Base-by-base conservation (phyloP, 1,140 invertebrate genomes). In the Drosophila pandora region DNA sequence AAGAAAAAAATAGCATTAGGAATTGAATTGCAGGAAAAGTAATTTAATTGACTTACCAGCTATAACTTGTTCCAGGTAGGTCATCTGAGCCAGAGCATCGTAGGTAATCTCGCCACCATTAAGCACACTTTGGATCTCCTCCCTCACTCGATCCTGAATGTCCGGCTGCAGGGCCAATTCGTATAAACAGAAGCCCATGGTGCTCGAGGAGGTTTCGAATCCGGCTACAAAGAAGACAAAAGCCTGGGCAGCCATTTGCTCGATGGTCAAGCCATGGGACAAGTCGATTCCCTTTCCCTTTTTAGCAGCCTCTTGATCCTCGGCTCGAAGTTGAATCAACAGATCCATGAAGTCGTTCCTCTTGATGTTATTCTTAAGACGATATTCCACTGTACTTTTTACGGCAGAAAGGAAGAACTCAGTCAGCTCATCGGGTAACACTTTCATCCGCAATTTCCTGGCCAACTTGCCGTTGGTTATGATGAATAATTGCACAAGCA, bases 131-230 rank as follows among this genome's bases (percentile, higher is more conserved):
- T 91, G 69, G 3, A 94, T 92, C 87, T 94, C 93, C 3, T 91
- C 59, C 12, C 93, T 87, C 1, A 93, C 32, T 61, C 92, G 93
- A 0, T 83, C 28, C 64, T 94, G 93, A 2, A 93, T 76, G 2
- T 93, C 91, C 7, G 64, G 90, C 69, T 94, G 80, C 1, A 68
- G 34, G 0, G 90, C 88, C 48, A 91, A 45, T 47, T 91, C 84
- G 61, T 93, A 94, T 0, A 92, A 45, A 12, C 91, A 85, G 50
- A 92, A 93, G 5, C 89, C 72, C 55, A 95, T 89, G 0, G 93
- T 85, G n/a, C 91, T 84, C 2, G 89, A 87, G 0, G 82, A 84
- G 1, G 90, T 91, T 47, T 92, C 90, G 28, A 90, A 91, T 0
- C 91, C 91, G 1, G 90, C 91, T 17, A 90, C 7, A 21, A 90